Conservation (phyloP, 2,888 invertebrate species). For the Sceliomorpha sp. region DNA sequence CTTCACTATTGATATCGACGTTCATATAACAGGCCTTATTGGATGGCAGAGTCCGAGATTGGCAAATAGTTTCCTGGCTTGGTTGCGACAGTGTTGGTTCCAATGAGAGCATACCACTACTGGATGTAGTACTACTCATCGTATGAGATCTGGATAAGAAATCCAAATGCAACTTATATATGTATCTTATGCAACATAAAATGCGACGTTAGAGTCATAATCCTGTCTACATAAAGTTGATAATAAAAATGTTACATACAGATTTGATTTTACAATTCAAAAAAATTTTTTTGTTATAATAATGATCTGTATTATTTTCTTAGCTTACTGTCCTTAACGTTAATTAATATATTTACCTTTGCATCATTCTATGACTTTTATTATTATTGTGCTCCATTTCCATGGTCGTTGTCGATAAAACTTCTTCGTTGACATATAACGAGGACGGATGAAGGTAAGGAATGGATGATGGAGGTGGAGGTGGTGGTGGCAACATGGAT, state of each 20-base stretch:
- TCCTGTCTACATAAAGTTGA: no score
- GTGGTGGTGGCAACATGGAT: conserved; percentile 67
- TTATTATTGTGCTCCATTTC: conserved; percentile 82
- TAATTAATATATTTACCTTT: conserved; percentile 73
- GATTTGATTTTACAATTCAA: no score
- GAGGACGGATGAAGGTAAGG: conserved; percentile 78
- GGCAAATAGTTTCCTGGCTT: conserved; percentile 46
- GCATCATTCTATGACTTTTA: conserved; percentile 77
- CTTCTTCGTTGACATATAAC: conserved; percentile 75
- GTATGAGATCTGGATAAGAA: conserved; percentile 67
- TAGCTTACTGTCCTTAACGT: no score
- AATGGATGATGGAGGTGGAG: conserved; percentile 69
- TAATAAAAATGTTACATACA: no score
- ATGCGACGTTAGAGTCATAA: no score
- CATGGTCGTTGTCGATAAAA: conserved; percentile 67
- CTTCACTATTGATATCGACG: conserved; percentile 71
- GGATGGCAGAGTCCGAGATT: conserved; percentile 52
- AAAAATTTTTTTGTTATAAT: no score
- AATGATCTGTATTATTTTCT: no score
- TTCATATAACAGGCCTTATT: conserved; percentile 76
- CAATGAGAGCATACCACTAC: conserved; percentile 62
- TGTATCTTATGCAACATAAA: no score
- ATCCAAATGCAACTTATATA: neutral
- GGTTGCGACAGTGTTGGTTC: conserved; percentile 57
- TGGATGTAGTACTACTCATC: conserved; percentile 68